Conservation (phyloP, 64 coral and sea anemone genomes). For the Hydrozoanthus tunicans region DNA sequence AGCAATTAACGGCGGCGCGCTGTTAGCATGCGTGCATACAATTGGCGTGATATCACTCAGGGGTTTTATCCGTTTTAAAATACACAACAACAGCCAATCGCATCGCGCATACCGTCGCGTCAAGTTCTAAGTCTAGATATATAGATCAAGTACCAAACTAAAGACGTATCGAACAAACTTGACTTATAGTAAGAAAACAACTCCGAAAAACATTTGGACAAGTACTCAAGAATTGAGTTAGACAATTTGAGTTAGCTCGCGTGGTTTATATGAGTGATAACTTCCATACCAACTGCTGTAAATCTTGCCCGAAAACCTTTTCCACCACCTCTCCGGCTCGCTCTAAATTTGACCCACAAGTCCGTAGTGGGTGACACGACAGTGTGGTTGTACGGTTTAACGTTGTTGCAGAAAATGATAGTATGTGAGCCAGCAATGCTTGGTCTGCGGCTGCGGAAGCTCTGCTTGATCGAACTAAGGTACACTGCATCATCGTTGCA, state of each 20-base stretch:
- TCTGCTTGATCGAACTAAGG: slow-evolving; percentile 34
- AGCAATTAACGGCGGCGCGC: no score
- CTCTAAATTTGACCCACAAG: slow-evolving; percentile 40
- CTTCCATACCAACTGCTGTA: slow-evolving; percentile 32
- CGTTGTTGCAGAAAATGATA: slow-evolving; percentile 7
- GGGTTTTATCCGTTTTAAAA: no score
- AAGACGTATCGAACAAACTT: no score
- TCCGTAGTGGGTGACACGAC: neutral
- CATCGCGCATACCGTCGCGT: no score
- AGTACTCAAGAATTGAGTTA: neutral
- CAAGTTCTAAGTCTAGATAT: no score
- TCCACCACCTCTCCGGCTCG: neutral
- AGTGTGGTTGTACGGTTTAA: slow-evolving; percentile 22
- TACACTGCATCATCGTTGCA: slow-evolving; percentile 30
- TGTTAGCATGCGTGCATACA: no score
- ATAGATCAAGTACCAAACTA: no score
- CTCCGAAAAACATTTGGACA: neutral
- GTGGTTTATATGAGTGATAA: neutral
- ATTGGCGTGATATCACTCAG: no score
- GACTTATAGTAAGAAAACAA: no score
- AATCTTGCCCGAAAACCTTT: slow-evolving; percentile 30
- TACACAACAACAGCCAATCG: no score
- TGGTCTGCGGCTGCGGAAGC: slow-evolving; percentile 4
- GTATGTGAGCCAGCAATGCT: neutral
- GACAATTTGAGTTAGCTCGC: neutral